These are phyloP conservation scores for Hyalella azteca DNA, from an alignment of 2,888 invertebrate species.

Conservation along the genomic window DNA sequence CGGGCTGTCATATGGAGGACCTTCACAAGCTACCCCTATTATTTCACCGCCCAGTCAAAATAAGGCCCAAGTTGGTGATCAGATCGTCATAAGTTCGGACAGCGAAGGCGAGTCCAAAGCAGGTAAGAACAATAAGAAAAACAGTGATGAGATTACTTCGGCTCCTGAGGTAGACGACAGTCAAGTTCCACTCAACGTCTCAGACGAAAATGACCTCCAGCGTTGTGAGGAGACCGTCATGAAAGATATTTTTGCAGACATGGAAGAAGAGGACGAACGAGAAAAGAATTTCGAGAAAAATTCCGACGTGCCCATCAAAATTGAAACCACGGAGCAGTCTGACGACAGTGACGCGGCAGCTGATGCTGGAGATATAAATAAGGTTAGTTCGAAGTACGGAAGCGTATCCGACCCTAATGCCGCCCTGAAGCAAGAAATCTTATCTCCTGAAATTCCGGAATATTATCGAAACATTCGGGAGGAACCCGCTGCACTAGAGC, in stretches of 20 bases:
- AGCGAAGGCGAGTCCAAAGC: slow-evolving; percentile 44
- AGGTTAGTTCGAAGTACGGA: neutral
- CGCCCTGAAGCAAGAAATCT: no score
- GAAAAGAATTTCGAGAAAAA: neutral
- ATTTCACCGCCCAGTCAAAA: neutral
- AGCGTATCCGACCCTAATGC: no score
- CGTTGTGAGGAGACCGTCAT: slow-evolving; percentile 19
- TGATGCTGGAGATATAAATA: neutral
- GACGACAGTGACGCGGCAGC: neutral
- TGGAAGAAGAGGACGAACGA: neutral
- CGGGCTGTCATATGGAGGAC: neutral
- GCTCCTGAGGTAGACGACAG: neutral
- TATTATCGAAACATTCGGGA: no score
- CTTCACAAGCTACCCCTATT: neutral
- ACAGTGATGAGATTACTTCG: neutral
- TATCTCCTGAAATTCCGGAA: no score
- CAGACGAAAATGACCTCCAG: slow-evolving; percentile 22
- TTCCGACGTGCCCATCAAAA: neutral
- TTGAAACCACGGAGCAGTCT: neutral
- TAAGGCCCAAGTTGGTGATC: neutral
- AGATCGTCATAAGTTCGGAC: slow-evolving; percentile 54
- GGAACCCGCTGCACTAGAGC: neutral
- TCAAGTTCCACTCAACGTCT: neutral
- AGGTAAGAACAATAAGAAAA: slow-evolving; percentile 12
- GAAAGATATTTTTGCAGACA: slow-evolving; percentile 20